phyloP scores from a whole-genome alignment of 1,140 invertebrate genomes.

The Parasteatoda tepidariorum region DNA sequence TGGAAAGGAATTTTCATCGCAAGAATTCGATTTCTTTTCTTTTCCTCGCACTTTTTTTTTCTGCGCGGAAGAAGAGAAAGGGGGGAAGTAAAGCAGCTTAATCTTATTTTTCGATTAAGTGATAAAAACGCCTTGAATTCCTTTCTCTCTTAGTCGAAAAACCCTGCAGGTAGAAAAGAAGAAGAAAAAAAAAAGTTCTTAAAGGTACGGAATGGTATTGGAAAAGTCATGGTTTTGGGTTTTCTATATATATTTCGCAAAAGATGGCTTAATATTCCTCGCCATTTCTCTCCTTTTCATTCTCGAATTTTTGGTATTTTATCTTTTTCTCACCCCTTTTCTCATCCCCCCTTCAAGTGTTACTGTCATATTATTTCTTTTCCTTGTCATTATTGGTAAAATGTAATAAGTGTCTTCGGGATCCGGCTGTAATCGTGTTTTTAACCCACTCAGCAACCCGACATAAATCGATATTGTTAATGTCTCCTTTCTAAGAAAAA shows the following conservation, averaged over 20 bases:
- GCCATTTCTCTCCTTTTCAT: constrained; percentile 27
- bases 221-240: constrained; percentile 45
- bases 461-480: too few species aligned
- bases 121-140: constrained; percentile 59
- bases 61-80: background rate
- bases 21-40: constrained; percentile 44
- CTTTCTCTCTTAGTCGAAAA: background rate
- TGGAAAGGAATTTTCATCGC: constrained; percentile 38
- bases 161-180: constrained; percentile 25
- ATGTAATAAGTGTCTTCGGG: too few species aligned
- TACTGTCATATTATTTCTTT: too few species aligned
- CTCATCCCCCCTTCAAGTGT: too few species aligned
- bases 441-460: too few species aligned
- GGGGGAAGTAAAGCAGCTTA: constrained; percentile 56
- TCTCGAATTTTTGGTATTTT: constrained; percentile 53
- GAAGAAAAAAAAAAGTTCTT: background rate
- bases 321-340: constrained; percentile 43
- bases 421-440: too few species aligned
- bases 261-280: constrained; percentile 2
- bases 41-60: background rate
- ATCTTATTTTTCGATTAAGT: constrained; percentile 61
- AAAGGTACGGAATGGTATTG: constrained; percentile 34
- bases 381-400: too few species aligned
- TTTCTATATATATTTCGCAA: background rate
- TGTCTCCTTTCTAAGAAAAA: too few species aligned